Evolutionary conservation across 2,797 vertebrate species (phyloP).

Genomic region (Dromococcyx pavoninus): DNA sequence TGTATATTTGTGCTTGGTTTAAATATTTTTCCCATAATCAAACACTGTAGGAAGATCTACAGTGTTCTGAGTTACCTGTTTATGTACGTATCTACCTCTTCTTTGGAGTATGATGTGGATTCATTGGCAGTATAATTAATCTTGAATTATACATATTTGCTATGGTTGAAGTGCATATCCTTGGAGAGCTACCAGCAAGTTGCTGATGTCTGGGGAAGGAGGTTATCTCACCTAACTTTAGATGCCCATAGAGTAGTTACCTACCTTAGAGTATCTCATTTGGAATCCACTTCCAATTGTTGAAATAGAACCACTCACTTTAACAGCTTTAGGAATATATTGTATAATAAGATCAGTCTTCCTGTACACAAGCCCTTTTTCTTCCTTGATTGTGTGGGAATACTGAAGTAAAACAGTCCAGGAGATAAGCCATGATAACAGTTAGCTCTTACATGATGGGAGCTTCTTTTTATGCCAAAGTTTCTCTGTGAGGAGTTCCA

Average conservation of each 20-base stretch:
- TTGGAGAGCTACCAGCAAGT: neutral
- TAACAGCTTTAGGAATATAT: neutral
- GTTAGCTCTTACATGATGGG: neutral
- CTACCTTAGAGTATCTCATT: neutral
- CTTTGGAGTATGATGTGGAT: neutral
- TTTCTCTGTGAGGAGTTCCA: rapidly evolving
- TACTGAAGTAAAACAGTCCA: neutral
- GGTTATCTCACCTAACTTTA: neutral
- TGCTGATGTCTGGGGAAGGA: neutral
- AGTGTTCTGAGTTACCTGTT: neutral
- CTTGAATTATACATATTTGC: neutral
- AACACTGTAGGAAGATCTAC: neutral
- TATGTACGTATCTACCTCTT: neutral
- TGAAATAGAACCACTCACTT: neutral
- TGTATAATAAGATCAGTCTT: neutral
- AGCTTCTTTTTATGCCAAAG: neutral
- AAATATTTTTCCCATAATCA: neutral
- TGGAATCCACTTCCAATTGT: neutral
- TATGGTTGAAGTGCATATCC: neutral
- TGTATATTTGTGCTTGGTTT: neutral
- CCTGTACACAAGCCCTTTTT: neutral
- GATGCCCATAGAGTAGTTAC: neutral
- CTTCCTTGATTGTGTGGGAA: neutral
- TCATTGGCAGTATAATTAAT: neutral
- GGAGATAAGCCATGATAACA: neutral